phyloP scores from a whole-genome alignment of 2,113 vertebrate genomes.

The Nanorana parkeri region DNA sequence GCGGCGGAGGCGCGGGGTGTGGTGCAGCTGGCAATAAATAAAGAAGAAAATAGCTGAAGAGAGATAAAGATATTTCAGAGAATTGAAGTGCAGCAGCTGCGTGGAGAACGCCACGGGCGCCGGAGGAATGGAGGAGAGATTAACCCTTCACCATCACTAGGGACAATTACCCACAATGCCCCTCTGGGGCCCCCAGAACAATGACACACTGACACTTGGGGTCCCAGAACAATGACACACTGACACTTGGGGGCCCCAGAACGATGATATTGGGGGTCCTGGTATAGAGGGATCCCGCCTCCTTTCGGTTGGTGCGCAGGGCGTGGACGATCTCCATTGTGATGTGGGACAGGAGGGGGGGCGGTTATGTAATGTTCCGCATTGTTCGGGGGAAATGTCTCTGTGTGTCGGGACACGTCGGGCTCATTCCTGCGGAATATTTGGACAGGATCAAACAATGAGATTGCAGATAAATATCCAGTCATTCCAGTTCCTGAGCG shows the following conservation, averaged over 20 bases:
- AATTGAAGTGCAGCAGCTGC: neutral
- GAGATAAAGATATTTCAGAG: neutral
- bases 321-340: neutral
- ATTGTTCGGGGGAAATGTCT: slow-evolving; percentile 22
- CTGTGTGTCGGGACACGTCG: slow-evolving; percentile 23
- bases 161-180: neutral
- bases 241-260: no score
- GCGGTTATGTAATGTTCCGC: neutral
- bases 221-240: no score
- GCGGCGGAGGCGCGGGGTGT: neutral
- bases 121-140: neutral
- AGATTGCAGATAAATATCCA: slow-evolving; percentile 27
- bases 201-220: no score
- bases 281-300: no score
- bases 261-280: no score
- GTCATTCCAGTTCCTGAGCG: slow-evolving; percentile 13
- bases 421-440: slow-evolving; percentile 63
- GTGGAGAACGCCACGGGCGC: neutral
- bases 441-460: slow-evolving; percentile 36
- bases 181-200: no score
- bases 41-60: neutral
- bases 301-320: no score
- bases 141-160: neutral
- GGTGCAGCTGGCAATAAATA: neutral
- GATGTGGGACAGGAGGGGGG: neutral